Evolutionary conservation across 2,797 vertebrate genomes (phyloP).

Genomic region (Aldrovandia affinis): DNA sequence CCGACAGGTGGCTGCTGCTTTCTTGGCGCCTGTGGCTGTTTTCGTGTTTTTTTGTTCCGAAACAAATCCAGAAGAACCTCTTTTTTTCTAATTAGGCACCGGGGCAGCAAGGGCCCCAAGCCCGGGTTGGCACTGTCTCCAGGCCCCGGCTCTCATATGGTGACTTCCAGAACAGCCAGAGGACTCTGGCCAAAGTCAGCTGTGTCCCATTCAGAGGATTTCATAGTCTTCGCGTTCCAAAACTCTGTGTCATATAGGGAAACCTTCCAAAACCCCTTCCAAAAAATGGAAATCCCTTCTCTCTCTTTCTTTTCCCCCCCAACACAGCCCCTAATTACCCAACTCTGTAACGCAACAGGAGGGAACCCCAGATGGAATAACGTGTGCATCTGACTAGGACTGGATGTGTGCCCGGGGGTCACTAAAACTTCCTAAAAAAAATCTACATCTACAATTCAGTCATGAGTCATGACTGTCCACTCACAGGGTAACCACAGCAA

Average conservation of each 20-base stretch:
- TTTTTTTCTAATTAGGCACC: slow-evolving; percentile 62
- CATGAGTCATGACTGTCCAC: too few species aligned
- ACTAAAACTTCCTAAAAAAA: background rate
- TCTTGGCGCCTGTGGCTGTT: slow-evolving; percentile 70
- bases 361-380: slow-evolving; percentile 56
- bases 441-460: too few species aligned
- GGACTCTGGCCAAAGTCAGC: slow-evolving; percentile 75
- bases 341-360: slow-evolving; percentile 57
- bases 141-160: slow-evolving; percentile 63
- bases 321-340: slow-evolving; percentile 54
- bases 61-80: slow-evolving; percentile 68
- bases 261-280: slow-evolving; percentile 93
- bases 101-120: slow-evolving; percentile 64
- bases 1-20: slow-evolving; percentile 75
- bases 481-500: slow-evolving; percentile 36
- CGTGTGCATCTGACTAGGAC: background rate
- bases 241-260: slow-evolving; percentile 83
- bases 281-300: slow-evolving; percentile 79
- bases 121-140: slow-evolving; percentile 58
- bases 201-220: slow-evolving; percentile 85
- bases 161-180: slow-evolving; percentile 61
- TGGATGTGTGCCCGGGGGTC: background rate
- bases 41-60: slow-evolving; percentile 64
- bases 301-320: slow-evolving; percentile 40
- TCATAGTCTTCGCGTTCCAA: slow-evolving; percentile 86